phyloP scores from a whole-genome alignment of 2,113 vertebrate genomes.

The Stegostoma tigrinum region DNA sequence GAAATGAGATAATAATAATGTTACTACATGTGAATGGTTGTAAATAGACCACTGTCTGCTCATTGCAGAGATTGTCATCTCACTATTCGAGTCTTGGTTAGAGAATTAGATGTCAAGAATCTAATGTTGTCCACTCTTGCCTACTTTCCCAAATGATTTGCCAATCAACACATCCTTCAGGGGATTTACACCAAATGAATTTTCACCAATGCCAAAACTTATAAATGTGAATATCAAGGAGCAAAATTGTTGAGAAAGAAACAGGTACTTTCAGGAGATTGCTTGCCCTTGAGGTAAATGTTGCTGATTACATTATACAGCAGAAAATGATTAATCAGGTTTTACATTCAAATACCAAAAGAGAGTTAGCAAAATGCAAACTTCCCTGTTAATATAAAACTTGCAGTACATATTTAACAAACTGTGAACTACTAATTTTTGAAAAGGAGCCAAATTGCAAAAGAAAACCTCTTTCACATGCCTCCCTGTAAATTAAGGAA shows the following conservation, averaged over 20 bases:
- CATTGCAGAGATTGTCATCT: too few species aligned
- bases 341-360: background rate
- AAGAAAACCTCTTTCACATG: background rate
- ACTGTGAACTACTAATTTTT: background rate
- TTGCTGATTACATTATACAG: background rate
- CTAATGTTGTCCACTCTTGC: too few species aligned
- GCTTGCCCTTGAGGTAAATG: background rate
- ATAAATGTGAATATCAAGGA: background rate
- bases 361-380: background rate
- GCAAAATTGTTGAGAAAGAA: background rate
- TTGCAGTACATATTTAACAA: background rate
- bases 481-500: background rate
- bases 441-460: background rate
- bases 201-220: background rate
- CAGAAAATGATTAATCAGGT: background rate
- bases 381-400: background rate
- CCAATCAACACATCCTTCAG: too few species aligned
- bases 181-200: background rate
- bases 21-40: too few species aligned
- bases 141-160: too few species aligned
- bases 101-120: too few species aligned
- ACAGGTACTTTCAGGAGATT: background rate
- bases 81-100: too few species aligned
- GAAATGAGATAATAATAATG: too few species aligned
- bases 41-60: too few species aligned